Conservation (phyloP, 2,797 vertebrate species). For the Hydrolagus colliei region DNA sequence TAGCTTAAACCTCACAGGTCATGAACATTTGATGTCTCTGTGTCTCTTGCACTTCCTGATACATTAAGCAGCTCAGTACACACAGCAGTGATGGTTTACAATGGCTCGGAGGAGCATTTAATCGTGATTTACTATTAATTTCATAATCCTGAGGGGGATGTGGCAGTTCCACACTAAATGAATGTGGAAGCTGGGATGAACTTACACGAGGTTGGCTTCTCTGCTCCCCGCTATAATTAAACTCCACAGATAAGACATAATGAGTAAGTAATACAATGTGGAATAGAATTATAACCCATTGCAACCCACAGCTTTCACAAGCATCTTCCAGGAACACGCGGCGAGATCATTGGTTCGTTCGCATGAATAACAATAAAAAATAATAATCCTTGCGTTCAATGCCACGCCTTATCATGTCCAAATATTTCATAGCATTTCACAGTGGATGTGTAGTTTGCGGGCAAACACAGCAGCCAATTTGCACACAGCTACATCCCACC, state of each 20-base stretch:
- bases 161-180: constrained; percentile 6
- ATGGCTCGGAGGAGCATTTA: constrained; percentile 21
- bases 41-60: neutral
- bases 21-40: neutral
- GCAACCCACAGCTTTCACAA: neutral
- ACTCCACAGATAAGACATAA: constrained; percentile 12
- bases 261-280: neutral
- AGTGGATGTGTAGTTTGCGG: too few species aligned
- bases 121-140: constrained; percentile 22
- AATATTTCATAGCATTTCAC: too few species aligned
- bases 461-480: too few species aligned
- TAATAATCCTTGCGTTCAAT: too few species aligned
- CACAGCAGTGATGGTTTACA: neutral
- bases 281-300: neutral
- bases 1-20: neutral
- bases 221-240: constrained; percentile 8
- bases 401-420: too few species aligned
- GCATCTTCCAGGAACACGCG: neutral
- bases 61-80: neutral
- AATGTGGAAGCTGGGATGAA: constrained; percentile 7
- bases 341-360: too few species aligned
- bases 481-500: too few species aligned
- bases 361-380: too few species aligned
- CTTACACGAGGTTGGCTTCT: neutral
- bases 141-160: constrained; percentile 15